Base-by-base conservation (phyloP, 1,140 invertebrate species). In the Dryas iulia region DNA sequence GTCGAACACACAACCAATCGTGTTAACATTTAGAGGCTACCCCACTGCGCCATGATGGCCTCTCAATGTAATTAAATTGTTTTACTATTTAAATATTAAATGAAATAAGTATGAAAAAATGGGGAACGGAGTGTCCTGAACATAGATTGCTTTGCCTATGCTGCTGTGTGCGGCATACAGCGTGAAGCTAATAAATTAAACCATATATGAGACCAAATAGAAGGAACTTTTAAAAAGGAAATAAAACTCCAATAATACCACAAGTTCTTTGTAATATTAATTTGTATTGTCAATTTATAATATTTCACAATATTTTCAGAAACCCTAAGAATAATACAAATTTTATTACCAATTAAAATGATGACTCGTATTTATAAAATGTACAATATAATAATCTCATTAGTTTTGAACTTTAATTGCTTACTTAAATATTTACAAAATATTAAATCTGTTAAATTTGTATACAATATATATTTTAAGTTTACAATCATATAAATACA, bases 321-420 rank as follows among this genome's bases (percentile, higher is more conserved):
- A 72, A 78, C 74, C 72, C 84, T 88, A 88, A 83, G 78, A 78
- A 84, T 81, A 87, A 83, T 88, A 89, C 83, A 89, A 87, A 87
- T 65, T 65, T 70, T 74, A 77, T 84, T 81, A 87, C 79, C 82
- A 82, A 88, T 89, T 82, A 87, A 72, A 81, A 84, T 78, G 79
- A 85, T 90, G 87, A 91, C 89, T 89, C 80, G 70, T 91, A 89
- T 91, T 88, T 91, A 91, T 91, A 91, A 89, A 91, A 90, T 90
- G 83, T 90, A 90, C 87, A 91, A 89, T 90, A 89, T 91, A 91
- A 91, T 90, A 91, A 91, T 90, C 89, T 90, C 89, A 87, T 88
- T 87, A 80, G 82, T 90, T 89, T 89, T 83, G 79, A 78, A 84
- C 85, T 86, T 86, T 71, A 71, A 60, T 71, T 39, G 80, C 74